Evolutionary conservation across 2,797 vertebrate species (phyloP), one percentile per base, ranked within the genome.

Genomic region (Toxotes lorentzi): DNA sequence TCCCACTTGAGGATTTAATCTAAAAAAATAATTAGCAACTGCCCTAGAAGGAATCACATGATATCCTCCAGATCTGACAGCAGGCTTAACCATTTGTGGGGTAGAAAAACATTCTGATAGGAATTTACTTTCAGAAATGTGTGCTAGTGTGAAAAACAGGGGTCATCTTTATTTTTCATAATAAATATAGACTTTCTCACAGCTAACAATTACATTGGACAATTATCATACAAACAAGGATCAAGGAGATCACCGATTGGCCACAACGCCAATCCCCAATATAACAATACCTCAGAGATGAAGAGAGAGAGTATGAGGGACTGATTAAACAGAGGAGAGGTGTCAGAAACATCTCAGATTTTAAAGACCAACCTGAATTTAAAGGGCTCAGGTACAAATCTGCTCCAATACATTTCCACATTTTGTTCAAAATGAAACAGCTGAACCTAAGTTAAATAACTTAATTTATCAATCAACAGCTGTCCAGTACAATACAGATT

Each of bases 141-240:
- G 54, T 76, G 19, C 38, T 73, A 23, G 61, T 38, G 30, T 84
- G 70, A 83, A 86, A 87, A 84, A 83, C 63, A 59, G 45, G 66
- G 38, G 58, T 68, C 21, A 70, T 81, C 62, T 90, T 90, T 91
- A 81, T 84, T 90, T 86, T 70, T 85, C 40, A 85, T 79, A 91
- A 94, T 93, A 92, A 93, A 94, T 93, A 93, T 90, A 92, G 40
- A 84, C 40, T 84, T 79, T 82, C 21, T 86, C 51, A 85, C 74
- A 81, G 61, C 61, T 60, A 79, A 86, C 65, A 83, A 89, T 90
- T 82, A 85, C 41, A 84, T 16, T 60, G 30, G 71, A 74, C 27
- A 5, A 82, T 72, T 61, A 81, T 84, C n/a, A 78, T 82, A 91
- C 76, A 92, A 82, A 80, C 61, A 54, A 69, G 23, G 65, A 72